These are phyloP conservation scores for Tetrao urogallus DNA, from an alignment of 2,113 vertebrate genomes.

Conservation along the genomic window DNA sequence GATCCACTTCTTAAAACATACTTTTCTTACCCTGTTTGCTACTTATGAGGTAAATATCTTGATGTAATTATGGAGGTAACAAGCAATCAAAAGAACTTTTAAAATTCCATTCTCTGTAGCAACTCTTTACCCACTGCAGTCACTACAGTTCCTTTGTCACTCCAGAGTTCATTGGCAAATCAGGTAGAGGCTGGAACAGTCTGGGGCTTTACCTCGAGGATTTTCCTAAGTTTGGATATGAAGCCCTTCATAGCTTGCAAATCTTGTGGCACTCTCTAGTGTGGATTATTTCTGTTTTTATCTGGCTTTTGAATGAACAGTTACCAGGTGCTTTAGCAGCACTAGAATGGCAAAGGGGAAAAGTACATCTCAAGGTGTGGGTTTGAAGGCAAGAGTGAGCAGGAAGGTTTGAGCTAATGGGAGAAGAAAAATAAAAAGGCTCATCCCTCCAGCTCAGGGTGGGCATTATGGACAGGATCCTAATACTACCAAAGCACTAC, in stretches of 20 bases:
- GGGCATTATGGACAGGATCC: background rate
- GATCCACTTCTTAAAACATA: background rate
- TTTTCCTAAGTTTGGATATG: background rate
- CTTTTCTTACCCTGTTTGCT: background rate
- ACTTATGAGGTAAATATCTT: background rate
- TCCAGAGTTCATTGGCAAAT: background rate
- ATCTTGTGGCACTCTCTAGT: background rate
- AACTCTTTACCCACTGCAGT: background rate
- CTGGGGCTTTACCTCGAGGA: background rate
- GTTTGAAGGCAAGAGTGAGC: background rate
- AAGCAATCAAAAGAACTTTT: background rate
- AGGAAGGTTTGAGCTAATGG: background rate
- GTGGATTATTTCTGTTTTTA: background rate
- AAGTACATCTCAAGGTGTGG: background rate
- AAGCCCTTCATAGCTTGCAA: background rate
- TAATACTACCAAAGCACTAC: background rate
- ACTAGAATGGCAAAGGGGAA: background rate
- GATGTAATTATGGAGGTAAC: background rate
- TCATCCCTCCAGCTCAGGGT: background rate
- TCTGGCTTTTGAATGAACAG: background rate
- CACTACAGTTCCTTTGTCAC: background rate
- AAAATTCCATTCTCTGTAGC: background rate
- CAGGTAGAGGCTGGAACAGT: background rate
- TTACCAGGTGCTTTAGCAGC: background rate
- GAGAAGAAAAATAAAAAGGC: background rate